These are phyloP conservation scores for Petrocephalus sullivani DNA, from an alignment of 2,797 vertebrate genomes.

Conservation along the genomic window DNA sequence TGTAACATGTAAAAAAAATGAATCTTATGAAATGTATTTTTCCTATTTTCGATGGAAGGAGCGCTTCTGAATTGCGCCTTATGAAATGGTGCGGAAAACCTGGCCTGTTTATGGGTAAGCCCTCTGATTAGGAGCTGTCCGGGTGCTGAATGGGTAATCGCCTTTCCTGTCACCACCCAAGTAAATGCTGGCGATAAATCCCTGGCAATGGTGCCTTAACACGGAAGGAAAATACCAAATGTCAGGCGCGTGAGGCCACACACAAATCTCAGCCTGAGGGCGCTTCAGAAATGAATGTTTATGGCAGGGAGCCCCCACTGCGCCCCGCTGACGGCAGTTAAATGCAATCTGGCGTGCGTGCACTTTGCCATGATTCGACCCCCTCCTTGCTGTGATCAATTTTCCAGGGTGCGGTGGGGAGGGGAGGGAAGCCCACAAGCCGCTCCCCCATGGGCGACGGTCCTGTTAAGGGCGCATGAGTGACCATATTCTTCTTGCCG, in stretches of 20 bases:
- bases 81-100: not conserved
- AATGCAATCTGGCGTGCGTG: not conserved
- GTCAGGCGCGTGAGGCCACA: not conserved
- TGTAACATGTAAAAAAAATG: not conserved
- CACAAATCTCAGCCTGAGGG: not conserved
- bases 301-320: not conserved
- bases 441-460: not conserved
- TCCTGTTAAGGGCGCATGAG: not conserved
- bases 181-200: not conserved
- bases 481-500: constrained; percentile 51
- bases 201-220: not conserved
- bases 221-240: constrained; percentile 9
- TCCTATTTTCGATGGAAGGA: not conserved
- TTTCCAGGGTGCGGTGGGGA: not conserved
- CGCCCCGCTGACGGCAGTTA: not conserved
- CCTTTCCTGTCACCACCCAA: not conserved
- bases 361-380: not conserved
- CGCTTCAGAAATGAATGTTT: not conserved
- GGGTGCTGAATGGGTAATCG: constrained; percentile 6
- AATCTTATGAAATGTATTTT: not conserved
- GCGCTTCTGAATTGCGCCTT: not conserved
- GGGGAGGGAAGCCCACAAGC: not conserved
- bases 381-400: not conserved
- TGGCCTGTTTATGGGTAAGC: not conserved
- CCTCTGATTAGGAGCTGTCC: not conserved